These are phyloP conservation scores for Megaceryle torquata DNA, from an alignment of 2,113 vertebrate genomes.

Conservation along the genomic window DNA sequence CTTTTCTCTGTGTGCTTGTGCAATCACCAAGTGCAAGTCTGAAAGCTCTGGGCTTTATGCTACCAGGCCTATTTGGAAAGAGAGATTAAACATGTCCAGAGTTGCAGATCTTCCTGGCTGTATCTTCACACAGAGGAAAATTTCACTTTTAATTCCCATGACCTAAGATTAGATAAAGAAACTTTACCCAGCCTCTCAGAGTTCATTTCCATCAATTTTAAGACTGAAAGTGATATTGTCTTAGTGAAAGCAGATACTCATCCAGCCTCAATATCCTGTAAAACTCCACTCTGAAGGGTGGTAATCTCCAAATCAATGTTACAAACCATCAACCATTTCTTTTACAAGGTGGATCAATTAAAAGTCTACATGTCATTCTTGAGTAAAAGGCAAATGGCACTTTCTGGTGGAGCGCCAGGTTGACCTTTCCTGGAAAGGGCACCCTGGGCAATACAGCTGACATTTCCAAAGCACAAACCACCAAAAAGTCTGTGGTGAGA, in stretches of 20 bases:
- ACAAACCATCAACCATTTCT: not conserved
- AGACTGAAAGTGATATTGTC: not conserved
- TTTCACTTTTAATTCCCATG: not conserved
- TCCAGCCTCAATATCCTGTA: not conserved
- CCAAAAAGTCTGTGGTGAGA: not conserved
- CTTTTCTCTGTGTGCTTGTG: not conserved
- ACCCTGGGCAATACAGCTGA: not conserved
- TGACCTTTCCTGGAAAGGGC: conserved; percentile 9
- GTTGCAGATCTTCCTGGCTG: not conserved
- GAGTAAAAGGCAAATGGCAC: not conserved
- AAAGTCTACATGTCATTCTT: not conserved
- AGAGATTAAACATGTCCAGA: not conserved
- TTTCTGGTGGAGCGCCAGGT: not conserved
- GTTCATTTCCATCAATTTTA: not conserved
- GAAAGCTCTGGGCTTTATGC: not conserved
- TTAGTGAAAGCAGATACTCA: not conserved
- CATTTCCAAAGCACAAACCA: not conserved
- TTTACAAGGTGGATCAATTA: not conserved
- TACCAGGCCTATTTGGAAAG: not conserved
- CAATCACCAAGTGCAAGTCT: not conserved
- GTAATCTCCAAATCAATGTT: not conserved
- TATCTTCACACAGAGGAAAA: not conserved
- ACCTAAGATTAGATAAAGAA: not conserved
- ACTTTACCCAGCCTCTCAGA: not conserved
- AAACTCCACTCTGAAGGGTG: not conserved